Base-by-base conservation (phyloP, 1,140 invertebrate genomes). In the Lordiphosa clarofinis region DNA sequence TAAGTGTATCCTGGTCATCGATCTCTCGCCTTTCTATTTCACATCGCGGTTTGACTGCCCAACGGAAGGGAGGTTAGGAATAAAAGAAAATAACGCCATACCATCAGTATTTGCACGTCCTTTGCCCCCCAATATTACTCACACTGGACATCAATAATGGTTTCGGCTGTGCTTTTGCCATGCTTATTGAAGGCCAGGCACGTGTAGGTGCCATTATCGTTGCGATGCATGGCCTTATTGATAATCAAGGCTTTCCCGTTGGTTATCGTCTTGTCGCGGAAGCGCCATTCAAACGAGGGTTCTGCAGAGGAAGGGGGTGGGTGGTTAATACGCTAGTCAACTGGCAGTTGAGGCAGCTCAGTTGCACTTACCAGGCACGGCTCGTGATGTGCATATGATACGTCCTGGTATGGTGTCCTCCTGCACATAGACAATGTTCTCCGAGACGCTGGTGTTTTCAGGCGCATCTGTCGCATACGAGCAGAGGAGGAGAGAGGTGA, bases 11-110 rank as follows among this genome's bases (percentile, higher is more conserved):
- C 70, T 92, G 91, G 2, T 94, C 94, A 48, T 95, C 91, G 57
- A 93, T 91, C 81, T 94, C 92, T 33, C 91, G 92, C 60, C 93
- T 92, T 56, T 94, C 92, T 64, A 96, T 95, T 19, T 91, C 92
- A 88, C 96, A 98, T 79, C 96, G 94, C 1, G 96, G 96, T 75
- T 94, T 93, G 90, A 93, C 96, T 97, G 89, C 15, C 91, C 89
- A 56, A 33, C 9, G 35, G 5, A 24, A 15, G 4, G 21, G 6
- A 38, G 5, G n/a, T 15, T 5, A 9, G 3, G 4, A 12, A 48
- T 7, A 15, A 19, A 8, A 8, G 19, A 39, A 12, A 1, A 8
- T n/a, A 11, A 49, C 11, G 0, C 5, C 9, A 1, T 12, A 37
- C 42, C 56, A 46, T 10, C n/a, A 52, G 11, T 24, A 19, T 9